phyloP scores from a whole-genome alignment of 2,888 invertebrate species.

The Merodon equestris region DNA sequence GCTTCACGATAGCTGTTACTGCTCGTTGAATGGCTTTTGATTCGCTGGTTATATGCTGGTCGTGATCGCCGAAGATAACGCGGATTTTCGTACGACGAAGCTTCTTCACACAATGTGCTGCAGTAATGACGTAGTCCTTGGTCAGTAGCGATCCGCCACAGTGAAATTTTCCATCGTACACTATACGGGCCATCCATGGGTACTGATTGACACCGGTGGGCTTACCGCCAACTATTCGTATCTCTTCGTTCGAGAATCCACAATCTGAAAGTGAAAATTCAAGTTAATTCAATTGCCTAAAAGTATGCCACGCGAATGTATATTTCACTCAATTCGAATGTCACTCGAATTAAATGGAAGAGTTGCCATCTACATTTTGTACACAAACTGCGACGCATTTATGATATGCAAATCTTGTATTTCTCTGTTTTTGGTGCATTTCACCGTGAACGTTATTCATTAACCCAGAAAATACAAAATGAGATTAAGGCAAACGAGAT shows the following conservation, averaged over 20 bases:
- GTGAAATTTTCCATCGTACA: conserved; percentile 93
- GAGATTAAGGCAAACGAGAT: too few relatives aligned
- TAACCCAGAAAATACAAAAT: too few relatives aligned
- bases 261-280: conserved; percentile 82
- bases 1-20: conserved; percentile 87
- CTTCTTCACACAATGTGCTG: conserved; percentile 90
- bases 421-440: too few relatives aligned
- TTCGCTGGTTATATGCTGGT: conserved; percentile 88
- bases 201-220: conserved; percentile 90
- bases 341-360: neutral
- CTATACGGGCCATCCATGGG: conserved; percentile 92
- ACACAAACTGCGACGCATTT: too few relatives aligned
- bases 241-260: conserved; percentile 90
- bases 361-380: too few relatives aligned
- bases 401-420: too few relatives aligned
- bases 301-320: conserved; percentile 44
- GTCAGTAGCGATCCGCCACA: conserved; percentile 91
- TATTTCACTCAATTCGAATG: neutral
- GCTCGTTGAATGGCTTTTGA: conserved; percentile 90
- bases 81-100: conserved; percentile 89
- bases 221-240: conserved; percentile 90
- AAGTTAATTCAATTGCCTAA: neutral
- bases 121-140: conserved; percentile 90
- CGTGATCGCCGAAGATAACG: conserved; percentile 90
- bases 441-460: too few relatives aligned